These are phyloP conservation scores for Nineta flava DNA, from an alignment of 2,888 invertebrate genomes.

Conservation along the genomic window DNA sequence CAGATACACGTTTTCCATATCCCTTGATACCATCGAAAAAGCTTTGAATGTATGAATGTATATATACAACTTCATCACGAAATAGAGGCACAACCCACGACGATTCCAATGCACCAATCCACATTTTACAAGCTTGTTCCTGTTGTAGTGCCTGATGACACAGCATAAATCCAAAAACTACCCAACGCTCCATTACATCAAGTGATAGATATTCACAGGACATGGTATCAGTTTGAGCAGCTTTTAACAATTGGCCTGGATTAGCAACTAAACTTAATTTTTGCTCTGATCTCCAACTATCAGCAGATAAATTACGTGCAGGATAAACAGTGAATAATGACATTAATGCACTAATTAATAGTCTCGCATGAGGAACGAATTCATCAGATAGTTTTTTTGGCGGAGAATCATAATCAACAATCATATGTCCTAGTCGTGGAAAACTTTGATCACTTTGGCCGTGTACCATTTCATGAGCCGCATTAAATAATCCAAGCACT, in stretches of 20 bases:
- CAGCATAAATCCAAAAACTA: conserved; percentile 84
- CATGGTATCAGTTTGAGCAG: conserved; percentile 88
- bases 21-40: conserved; percentile 95
- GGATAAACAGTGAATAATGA: conserved; percentile 81
- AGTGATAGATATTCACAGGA: conserved; percentile 95
- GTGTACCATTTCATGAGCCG: conserved; percentile 92
- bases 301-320: conserved; percentile 79
- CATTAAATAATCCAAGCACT: conserved; percentile 91
- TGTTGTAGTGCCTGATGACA: conserved; percentile 76
- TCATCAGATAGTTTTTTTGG: conserved; percentile 92
- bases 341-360: conserved; percentile 69
- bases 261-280: conserved; percentile 87
- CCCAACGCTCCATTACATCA: conserved; percentile 93
- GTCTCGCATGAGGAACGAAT: conserved; percentile 84
- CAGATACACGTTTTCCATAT: conserved; percentile 78
- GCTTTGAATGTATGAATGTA: conserved; percentile 76
- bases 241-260: conserved; percentile 86
- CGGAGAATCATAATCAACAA: conserved; percentile 93
- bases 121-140: conserved; percentile 72
- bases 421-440: conserved; percentile 92
- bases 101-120: conserved; percentile 81
- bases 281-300: conserved; percentile 86
- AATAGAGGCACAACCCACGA: conserved; percentile 91
- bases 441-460: conserved; percentile 81
- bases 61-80: conserved; percentile 92